Evolutionary conservation across 2,797 vertebrate genomes (phyloP), one percentile per base, ranked within the genome.

Genomic region (Argentina silus): DNA sequence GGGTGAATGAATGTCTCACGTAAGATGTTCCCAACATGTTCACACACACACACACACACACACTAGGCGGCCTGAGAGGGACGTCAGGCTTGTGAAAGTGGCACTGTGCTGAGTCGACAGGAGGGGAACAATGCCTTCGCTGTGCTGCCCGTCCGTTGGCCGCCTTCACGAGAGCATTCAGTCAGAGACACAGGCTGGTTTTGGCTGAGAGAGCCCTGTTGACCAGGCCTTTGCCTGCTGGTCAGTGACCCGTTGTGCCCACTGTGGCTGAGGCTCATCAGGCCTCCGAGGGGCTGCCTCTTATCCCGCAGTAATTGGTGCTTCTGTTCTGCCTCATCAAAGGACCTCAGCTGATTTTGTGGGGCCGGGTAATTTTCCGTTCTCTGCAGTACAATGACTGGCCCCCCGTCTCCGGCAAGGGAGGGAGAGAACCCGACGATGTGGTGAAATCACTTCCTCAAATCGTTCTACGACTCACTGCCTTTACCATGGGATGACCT

Each of bases 271-370:
- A 78, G 73, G 80, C 86, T 84, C 72, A 48, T 80, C 86, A 70
- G 79, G 74, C 76, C 83, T 86, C 82, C 27, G 72, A 85, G 80
- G 80, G 59, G 69, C 53, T 23, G 75, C 69, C 66, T 66, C 88
- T 87, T 89, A 85, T 86, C 83, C 85, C 74, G 36, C 84, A 78
- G 85, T 90, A 91, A 92, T 90, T 91, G 88, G 10, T 78, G 83
- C 85, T 81, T 79, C 56, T 75, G 79, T 76, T 78, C 75, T 12
- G 76, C 67, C 81, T 84, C 86, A 86, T 91, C 89, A 90, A 89
- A 89, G 83, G 80, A 79, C 78, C 70, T 80, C 81, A 82, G 73
- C 83, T 87, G 82, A 86, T 82, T 64, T 67, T 81, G 72, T 78
- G 74, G 56, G 69, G 62, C 51, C 67, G 80, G 81, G 86, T 90